These are phyloP conservation scores for Lepidurus couesii DNA, from an alignment of 1,140 invertebrate genomes.

Conservation along the genomic window DNA sequence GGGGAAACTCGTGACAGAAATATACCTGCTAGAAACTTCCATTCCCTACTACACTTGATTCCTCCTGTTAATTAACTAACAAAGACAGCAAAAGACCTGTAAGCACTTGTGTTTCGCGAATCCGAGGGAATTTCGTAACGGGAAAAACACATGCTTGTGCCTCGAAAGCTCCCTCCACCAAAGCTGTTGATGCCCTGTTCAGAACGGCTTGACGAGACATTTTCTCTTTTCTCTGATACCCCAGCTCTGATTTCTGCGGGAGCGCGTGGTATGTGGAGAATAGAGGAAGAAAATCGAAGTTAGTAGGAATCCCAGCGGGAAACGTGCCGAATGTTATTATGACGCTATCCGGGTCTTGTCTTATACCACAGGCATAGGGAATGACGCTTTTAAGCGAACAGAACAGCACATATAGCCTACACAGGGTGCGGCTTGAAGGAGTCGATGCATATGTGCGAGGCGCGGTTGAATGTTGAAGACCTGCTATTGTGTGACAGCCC, in stretches of 20 bases:
- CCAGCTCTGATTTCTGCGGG: neutral
- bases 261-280: neutral
- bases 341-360: neutral
- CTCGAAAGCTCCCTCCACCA: too few species aligned
- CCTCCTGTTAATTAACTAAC: too few species aligned
- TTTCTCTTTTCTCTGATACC: neutral
- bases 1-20: too few species aligned
- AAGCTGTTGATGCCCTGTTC: too few species aligned
- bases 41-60: too few species aligned
- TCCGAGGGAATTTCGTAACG: too few species aligned
- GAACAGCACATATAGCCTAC: neutral
- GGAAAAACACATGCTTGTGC: too few species aligned
- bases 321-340: conserved; percentile 22
- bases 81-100: too few species aligned
- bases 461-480: neutral
- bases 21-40: too few species aligned
- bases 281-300: conserved; percentile 13
- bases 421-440: neutral
- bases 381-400: neutral
- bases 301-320: conserved; percentile 7
- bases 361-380: neutral
- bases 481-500: conserved; percentile 2
- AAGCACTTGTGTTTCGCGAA: too few species aligned
- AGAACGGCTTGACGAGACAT: neutral
- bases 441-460: neutral